Evolutionary conservation across 2,797 vertebrate species (phyloP).

Genomic region (Cirrhinus molitorella): DNA sequence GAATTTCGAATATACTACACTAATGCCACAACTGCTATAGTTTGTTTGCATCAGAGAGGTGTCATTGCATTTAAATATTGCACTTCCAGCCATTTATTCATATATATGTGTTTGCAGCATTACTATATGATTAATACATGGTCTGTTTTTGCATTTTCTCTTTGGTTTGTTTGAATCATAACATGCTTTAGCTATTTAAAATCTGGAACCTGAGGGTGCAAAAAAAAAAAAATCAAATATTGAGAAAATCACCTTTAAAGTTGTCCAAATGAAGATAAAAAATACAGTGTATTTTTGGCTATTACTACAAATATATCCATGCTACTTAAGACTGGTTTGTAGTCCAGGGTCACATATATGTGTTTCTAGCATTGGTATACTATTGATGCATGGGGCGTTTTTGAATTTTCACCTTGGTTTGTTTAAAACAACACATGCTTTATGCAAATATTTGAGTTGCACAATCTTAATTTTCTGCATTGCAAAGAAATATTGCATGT

Average conservation of each 20-base stretch:
- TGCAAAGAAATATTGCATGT: slow-evolving; percentile 26
- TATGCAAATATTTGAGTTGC: background rate
- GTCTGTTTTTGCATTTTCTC: background rate
- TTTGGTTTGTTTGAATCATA: background rate
- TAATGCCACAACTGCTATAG: slow-evolving; percentile 39
- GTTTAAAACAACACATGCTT: background rate
- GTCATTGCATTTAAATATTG: background rate
- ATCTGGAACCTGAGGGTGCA: too few relatives aligned
- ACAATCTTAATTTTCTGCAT: background rate
- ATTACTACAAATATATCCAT: too few relatives aligned
- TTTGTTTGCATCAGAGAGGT: slow-evolving; percentile 6
- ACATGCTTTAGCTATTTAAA: too few relatives aligned
- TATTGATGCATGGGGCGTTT: background rate
- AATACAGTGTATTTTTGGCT: too few relatives aligned
- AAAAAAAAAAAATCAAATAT: background rate
- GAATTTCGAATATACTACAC: slow-evolving; percentile 46
- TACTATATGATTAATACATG: background rate
- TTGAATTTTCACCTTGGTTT: background rate
- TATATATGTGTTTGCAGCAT: background rate
- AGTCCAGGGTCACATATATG: too few relatives aligned
- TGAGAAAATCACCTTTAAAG: too few relatives aligned
- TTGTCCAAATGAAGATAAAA: too few relatives aligned
- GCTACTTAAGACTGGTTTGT: too few relatives aligned
- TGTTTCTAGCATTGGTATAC: background rate
- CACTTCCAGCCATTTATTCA: background rate